Conservation (phyloP, 2,113 vertebrate genomes). For the Crotalus viridis region DNA sequence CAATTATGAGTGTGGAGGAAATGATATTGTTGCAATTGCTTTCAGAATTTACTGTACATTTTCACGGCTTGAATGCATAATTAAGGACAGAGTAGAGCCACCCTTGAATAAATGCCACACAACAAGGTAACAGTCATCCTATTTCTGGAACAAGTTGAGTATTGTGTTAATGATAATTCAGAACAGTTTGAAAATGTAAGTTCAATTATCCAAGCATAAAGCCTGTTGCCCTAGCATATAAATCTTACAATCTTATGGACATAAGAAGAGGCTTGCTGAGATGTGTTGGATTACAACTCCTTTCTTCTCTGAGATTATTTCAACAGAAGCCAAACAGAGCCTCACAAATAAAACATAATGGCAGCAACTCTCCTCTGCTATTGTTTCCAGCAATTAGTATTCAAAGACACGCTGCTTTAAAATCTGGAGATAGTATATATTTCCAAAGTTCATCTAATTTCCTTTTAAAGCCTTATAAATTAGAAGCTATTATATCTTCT, state of each 20-base stretch:
- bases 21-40: slow-evolving; percentile 36
- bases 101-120: slow-evolving; percentile 38
- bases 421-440: neutral
- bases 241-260: neutral
- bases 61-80: slow-evolving; percentile 35
- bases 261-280: neutral
- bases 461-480: neutral
- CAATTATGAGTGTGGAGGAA: slow-evolving; percentile 39
- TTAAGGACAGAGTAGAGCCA: slow-evolving; percentile 39
- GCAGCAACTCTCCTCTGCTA: neutral
- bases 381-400: neutral
- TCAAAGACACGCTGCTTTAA: neutral
- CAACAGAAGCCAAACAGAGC: neutral
- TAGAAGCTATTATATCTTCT: neutral
- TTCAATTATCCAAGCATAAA: neutral
- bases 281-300: neutral
- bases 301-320: neutral
- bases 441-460: neutral
- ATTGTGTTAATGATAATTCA: neutral
- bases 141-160: neutral
- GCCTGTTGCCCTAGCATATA: neutral
- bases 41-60: slow-evolving; percentile 21
- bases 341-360: neutral
- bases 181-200: slow-evolving; percentile 12
- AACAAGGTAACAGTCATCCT: slow-evolving; percentile 11